Evolutionary conservation across 2,113 vertebrate genomes (phyloP).

Genomic region (Felis catus): F.catus_Fca126_mat1.0 CM031413.1:71729001-71729500

Average conservation of each 20-base stretch:
- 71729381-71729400: slow-evolving; percentile 55
- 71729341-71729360: slow-evolving; percentile 14
- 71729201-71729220: neutral
- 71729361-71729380: slow-evolving; percentile 68
- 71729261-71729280: neutral
- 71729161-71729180: neutral
- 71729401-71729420: slow-evolving; percentile 45
- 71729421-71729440: neutral
- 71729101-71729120: neutral
- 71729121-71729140: neutral
- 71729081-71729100: neutral
- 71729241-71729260: neutral
- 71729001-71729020: neutral
- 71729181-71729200: neutral
- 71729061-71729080: neutral
- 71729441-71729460: slow-evolving; percentile 52
- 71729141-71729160: neutral
- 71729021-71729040: neutral
- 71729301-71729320: neutral
- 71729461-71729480: neutral
- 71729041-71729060: neutral
- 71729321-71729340: neutral
- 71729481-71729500: slow-evolving; percentile 50
- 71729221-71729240: neutral
- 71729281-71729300: neutral